These are phyloP conservation scores for Trissolcus brochymenae DNA, from an alignment of 2,888 invertebrate species.

Conservation along the genomic window DNA sequence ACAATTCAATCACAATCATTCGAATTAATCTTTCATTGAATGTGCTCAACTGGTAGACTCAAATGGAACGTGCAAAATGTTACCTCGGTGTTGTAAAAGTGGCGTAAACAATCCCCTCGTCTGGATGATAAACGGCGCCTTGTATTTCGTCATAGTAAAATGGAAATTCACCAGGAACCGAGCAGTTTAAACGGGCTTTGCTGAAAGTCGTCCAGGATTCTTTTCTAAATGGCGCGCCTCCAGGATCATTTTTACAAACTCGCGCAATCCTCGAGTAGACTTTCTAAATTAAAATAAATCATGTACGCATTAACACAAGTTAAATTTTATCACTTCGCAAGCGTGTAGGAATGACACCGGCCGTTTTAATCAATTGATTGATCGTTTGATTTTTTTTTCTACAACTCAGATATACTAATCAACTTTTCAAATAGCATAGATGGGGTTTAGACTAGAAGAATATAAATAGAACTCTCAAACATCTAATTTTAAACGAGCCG, in stretches of 20 bases:
- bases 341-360: neutral
- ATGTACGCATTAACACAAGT: neutral
- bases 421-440: too few relatives aligned
- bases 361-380: neutral
- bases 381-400: constrained; percentile 2
- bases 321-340: neutral
- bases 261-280: constrained; percentile 93
- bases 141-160: constrained; percentile 94
- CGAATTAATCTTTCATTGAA: too few relatives aligned
- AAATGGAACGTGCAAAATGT: neutral
- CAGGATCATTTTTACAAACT: constrained; percentile 92
- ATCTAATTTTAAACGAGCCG: neutral
- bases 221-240: constrained; percentile 85
- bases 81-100: constrained; percentile 90
- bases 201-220: constrained; percentile 95
- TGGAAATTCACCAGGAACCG: constrained; percentile 89
- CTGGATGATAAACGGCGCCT: constrained; percentile 86
- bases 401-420: too few relatives aligned
- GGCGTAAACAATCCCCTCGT: constrained; percentile 88
- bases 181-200: constrained; percentile 90
- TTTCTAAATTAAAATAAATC: constrained; percentile 78
- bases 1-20: neutral
- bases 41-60: too few relatives aligned
- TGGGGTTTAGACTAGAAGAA: too few relatives aligned
- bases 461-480: too few relatives aligned